Percentiles rank a stretch among this genome's conserved stretches.
phyloP scores from a whole-genome alignment of 2,113 vertebrate genomes.

The Aphyosemion australe region DNA sequence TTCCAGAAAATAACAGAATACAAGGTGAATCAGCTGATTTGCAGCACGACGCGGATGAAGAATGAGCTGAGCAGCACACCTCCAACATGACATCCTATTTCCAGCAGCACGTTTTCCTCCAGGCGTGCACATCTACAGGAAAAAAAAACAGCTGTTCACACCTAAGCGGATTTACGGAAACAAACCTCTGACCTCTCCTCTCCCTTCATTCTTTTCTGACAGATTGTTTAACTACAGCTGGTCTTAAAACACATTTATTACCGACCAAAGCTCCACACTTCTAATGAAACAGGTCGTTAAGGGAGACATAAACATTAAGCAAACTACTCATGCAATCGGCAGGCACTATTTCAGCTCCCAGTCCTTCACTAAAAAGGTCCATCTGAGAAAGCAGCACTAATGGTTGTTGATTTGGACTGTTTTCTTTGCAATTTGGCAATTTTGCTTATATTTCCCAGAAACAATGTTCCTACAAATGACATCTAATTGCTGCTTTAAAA shows the following conservation, averaged over 20 bases:
- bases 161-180: not conserved
- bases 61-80: not conserved
- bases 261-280: slow-evolving; percentile 27
- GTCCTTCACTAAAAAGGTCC: slow-evolving; percentile 13
- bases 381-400: not conserved
- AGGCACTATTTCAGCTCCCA: slow-evolving; percentile 16
- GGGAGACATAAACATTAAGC: slow-evolving; percentile 47
- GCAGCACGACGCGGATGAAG: not conserved
- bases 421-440: not conserved
- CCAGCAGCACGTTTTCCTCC: no score
- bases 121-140: no score
- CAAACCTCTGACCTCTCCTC: not conserved
- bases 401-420: slow-evolving; percentile 13
- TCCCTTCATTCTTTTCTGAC: slow-evolving; percentile 14
- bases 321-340: slow-evolving; percentile 47
- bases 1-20: not conserved
- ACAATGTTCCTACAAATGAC: not conserved
- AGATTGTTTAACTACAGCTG: not conserved
- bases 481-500: not conserved
- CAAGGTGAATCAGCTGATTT: not conserved
- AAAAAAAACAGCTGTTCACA: not conserved
- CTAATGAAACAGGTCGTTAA: slow-evolving; percentile 50
- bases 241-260: slow-evolving; percentile 34
- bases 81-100: not conserved
- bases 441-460: not conserved